Base-by-base conservation (phyloP, 2,797 vertebrate genomes). In the Balearica regulorum region DNA sequence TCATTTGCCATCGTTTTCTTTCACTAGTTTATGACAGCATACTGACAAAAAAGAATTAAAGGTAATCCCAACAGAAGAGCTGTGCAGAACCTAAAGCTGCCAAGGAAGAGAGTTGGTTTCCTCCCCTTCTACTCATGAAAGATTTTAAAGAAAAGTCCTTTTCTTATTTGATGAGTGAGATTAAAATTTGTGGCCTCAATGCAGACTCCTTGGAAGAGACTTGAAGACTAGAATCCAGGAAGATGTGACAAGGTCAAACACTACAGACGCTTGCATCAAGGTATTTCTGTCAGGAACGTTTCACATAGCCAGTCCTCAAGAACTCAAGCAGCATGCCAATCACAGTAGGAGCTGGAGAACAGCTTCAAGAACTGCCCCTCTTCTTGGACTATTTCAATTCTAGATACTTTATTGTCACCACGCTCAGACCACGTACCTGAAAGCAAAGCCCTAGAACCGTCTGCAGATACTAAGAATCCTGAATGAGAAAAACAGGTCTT, bases 311-410 rank as follows among this genome's bases (percentile, higher is more conserved):
- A 39, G 35, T 5, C 19, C 62, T 44, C 8, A 1, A 35, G 89
- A 70, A 70, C 21, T 7, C 3, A 0, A 14, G 81, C 54, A 77
- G 77, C 10, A 3, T 0, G 4, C 10, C 1, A 3, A 33, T 16
- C 84, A 9, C 33, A 20, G 37, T 0, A 53, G 55, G 11, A 43
- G 35, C 28, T 80, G 75, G 33, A 60, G 51, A 82, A 58, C 8
- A 53, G 61, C 62, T 62, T 55, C 51, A 48, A 35, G 43, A 66
- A 8, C 24, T 4, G 17, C 5, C 10, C 21, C 29, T 68, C 39
- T 18, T 29, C 65, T 21, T 44, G 49, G 31, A 26, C 39, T 55
- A 9, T 2, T 7, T 7, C 22, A 44, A 1, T 55, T 81, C 65
- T 39, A 71, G 46, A 33, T 37, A 61, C 21, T n/a, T 28, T 13